phyloP scores from a whole-genome alignment of 1,140 invertebrate genomes.

The Neodiprion pinetum region DNA sequence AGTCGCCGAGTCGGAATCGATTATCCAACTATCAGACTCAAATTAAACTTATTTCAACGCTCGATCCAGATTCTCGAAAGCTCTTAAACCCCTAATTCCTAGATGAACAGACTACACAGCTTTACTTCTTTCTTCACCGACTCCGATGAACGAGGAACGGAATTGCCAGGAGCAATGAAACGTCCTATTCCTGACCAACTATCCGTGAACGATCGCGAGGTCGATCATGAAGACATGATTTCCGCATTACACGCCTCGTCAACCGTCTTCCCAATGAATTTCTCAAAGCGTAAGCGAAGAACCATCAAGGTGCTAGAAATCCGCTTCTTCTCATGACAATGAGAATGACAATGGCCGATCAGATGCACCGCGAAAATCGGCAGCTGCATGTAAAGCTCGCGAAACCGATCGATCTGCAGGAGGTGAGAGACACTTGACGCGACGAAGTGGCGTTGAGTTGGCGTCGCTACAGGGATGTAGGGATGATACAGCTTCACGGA shows the following conservation, averaged over 20 bases:
- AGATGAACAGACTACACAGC: no score
- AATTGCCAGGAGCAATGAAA: background rate
- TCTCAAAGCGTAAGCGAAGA: background rate
- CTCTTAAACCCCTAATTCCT: no score
- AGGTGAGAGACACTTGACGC: background rate
- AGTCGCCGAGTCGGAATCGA: background rate
- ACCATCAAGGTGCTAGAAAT: background rate
- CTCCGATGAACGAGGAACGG: background rate
- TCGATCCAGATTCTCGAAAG: no score
- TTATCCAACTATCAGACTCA: background rate
- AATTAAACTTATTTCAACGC: no score
- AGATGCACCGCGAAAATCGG: background rate
- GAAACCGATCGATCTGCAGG: background rate
- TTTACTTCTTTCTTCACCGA: background rate
- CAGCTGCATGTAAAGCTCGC: background rate
- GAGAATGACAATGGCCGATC: background rate
- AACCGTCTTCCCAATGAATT: no score
- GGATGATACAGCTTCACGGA: constrained; percentile 1
- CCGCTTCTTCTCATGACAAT: background rate
- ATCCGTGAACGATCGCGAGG: no score
- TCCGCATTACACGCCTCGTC: no score
- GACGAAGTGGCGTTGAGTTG: background rate
- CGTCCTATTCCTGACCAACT: no score
- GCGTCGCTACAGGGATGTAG: background rate
- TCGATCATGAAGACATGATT: no score